phyloP scores from a whole-genome alignment of 1,140 invertebrate genomes.

The Rhagoletis zephyria region DNA sequence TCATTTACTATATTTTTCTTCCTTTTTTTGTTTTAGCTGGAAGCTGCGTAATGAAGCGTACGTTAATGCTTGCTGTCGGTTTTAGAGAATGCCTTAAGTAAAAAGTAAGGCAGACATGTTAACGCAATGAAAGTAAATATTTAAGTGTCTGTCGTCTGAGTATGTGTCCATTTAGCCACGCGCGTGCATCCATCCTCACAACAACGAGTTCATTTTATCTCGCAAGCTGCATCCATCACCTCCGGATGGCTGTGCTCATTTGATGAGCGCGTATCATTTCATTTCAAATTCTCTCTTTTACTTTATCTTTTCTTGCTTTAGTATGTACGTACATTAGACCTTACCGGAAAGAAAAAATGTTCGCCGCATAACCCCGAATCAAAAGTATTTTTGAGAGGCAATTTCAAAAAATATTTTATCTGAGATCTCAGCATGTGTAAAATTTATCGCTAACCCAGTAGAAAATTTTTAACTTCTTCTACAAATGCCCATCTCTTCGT shows the following conservation, averaged over 20 bases:
- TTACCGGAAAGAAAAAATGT: too few relatives aligned
- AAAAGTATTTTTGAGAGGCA: too few relatives aligned
- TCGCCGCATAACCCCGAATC: too few relatives aligned
- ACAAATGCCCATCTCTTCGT: too few relatives aligned
- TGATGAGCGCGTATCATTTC: slow-evolving; percentile 13
- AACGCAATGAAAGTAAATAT: not conserved
- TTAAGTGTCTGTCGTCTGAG: not conserved
- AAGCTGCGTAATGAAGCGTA: not conserved
- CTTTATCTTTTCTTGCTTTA: not conserved
- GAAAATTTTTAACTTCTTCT: too few relatives aligned
- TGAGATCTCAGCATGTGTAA: too few relatives aligned
- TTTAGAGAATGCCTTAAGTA: not conserved
- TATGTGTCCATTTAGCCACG: slow-evolving; percentile 15
- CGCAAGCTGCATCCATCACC: too few relatives aligned
- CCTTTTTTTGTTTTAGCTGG: not conserved
- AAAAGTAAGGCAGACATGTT: not conserved
- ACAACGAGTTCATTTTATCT: not conserved
- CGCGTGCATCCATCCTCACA: not conserved
- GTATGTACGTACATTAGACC: too few relatives aligned
- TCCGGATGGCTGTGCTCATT: slow-evolving; percentile 8
- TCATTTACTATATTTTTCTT: not conserved
- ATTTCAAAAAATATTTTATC: too few relatives aligned
- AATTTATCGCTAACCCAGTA: too few relatives aligned
- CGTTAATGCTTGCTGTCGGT: not conserved
- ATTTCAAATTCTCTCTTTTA: not conserved